Percentiles rank a stretch among this genome's conserved stretches.
Conservation (phyloP, 1,140 invertebrate species). For the Battus philenor region DNA sequence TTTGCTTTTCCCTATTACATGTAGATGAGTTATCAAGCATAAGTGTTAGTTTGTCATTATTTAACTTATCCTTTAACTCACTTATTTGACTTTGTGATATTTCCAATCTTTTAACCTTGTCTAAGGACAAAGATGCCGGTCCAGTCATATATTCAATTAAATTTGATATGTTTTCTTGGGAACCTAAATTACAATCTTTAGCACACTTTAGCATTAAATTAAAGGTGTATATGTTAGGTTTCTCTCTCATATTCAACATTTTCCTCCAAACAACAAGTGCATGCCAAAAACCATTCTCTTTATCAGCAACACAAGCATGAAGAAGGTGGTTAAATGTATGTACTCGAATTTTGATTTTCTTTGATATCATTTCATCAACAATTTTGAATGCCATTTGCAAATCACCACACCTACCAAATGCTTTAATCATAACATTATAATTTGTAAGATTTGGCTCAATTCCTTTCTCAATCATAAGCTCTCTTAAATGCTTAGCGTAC, state of each 20-base stretch:
- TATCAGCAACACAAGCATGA: slow-evolving; percentile 87
- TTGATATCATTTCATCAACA: slow-evolving; percentile 88
- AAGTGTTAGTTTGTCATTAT: neutral
- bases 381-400: slow-evolving; percentile 85
- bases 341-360: slow-evolving; percentile 78
- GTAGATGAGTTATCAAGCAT: neutral
- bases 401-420: slow-evolving; percentile 89
- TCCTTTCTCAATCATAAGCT: slow-evolving; percentile 82
- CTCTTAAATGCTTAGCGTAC: slow-evolving; percentile 79
- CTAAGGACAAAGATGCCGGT: slow-evolving; percentile 10
- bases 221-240: slow-evolving; percentile 84
- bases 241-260: slow-evolving; percentile 81
- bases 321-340: slow-evolving; percentile 88
- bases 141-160: slow-evolving; percentile 46
- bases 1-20: neutral
- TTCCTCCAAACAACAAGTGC: slow-evolving; percentile 90
- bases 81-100: slow-evolving; percentile 4
- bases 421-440: slow-evolving; percentile 94
- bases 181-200: slow-evolving; percentile 87
- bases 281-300: slow-evolving; percentile 86
- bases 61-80: neutral
- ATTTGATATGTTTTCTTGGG: slow-evolving; percentile 77
- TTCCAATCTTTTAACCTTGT: neutral
- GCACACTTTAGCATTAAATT: slow-evolving; percentile 88
- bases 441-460: slow-evolving; percentile 84